Evolutionary conservation across 2,113 vertebrate species (phyloP).

Genomic region (Suricata suricatta): DNA sequence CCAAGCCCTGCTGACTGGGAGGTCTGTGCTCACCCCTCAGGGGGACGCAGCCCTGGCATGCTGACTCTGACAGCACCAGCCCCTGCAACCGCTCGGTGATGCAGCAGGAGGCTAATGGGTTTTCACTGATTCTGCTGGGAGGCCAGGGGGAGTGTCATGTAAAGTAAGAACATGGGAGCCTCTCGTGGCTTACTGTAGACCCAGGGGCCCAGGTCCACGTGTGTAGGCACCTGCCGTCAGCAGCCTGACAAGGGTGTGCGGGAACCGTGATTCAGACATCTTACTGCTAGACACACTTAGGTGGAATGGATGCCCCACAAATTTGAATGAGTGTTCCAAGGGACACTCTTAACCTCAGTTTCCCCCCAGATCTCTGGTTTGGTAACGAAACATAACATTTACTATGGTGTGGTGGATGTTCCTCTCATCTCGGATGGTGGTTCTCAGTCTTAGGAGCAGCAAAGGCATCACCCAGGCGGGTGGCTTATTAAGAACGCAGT

Average conservation of each 20-base stretch:
- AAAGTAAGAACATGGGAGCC: background rate
- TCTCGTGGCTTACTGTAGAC: background rate
- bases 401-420: background rate
- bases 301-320: background rate
- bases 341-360: background rate
- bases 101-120: conserved; percentile 49
- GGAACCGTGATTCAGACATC: background rate
- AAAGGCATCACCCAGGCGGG: background rate
- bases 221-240: background rate
- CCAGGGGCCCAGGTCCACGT: background rate
- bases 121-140: conserved; percentile 58
- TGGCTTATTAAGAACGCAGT: background rate
- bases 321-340: background rate
- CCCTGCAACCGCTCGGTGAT: rapidly evolving
- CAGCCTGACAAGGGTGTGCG: background rate
- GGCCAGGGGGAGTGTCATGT: conserved; percentile 15
- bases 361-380: background rate
- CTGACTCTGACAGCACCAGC: background rate
- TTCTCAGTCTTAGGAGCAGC: background rate
- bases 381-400: background rate
- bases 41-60: background rate
- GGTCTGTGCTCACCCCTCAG: background rate
- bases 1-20: background rate
- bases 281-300: background rate
- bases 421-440: too few species aligned